A percentile compares a stretch with the other conserved stretches of the same genome.
phyloP scores from a whole-genome alignment of 64 coral and sea anemone genomes.

The Cladopsammia gracilis region DNA sequence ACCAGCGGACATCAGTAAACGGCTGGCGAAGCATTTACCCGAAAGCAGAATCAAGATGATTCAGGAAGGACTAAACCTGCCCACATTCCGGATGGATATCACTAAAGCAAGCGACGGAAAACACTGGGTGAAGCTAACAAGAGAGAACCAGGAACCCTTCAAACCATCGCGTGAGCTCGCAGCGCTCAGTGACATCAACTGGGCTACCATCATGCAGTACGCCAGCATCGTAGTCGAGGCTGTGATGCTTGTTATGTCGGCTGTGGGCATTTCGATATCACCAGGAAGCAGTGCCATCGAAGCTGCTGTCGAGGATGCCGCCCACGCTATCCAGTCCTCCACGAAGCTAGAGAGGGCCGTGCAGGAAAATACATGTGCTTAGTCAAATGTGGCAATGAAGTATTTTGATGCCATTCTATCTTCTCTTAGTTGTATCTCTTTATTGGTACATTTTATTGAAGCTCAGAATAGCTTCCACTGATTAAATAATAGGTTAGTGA shows the following conservation, averaged over 20 bases:
- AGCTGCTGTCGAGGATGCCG: conserved; percentile 22
- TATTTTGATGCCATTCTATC: too few relatives aligned
- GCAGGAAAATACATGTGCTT: not conserved
- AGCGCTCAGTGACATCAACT: conserved; percentile 14
- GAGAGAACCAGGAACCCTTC: not conserved
- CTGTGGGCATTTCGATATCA: conserved; percentile 19
- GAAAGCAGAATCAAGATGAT: conserved; percentile 51
- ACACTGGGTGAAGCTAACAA: conserved; percentile 56
- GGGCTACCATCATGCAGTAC: conserved; percentile 44
- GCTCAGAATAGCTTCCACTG: too few relatives aligned
- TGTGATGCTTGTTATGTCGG: conserved; percentile 39
- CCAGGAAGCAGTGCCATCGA: not conserved
- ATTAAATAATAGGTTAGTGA: too few relatives aligned
- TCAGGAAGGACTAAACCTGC: conserved; percentile 31
- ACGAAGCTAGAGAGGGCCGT: conserved; percentile 41
- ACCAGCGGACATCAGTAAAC: conserved; percentile 55
- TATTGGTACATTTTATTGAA: too few relatives aligned
- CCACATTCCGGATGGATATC: conserved; percentile 74
- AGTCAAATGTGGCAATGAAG: too few relatives aligned
- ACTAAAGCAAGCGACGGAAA: conserved; percentile 44
- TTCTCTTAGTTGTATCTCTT: too few relatives aligned
- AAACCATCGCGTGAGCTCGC: not conserved
- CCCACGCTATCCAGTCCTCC: conserved; percentile 20
- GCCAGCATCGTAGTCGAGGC: conserved; percentile 51
- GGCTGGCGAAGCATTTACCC: conserved; percentile 52